Conservation (phyloP, 2,797 vertebrate genomes). For the Melopsittacus undulatus region DNA sequence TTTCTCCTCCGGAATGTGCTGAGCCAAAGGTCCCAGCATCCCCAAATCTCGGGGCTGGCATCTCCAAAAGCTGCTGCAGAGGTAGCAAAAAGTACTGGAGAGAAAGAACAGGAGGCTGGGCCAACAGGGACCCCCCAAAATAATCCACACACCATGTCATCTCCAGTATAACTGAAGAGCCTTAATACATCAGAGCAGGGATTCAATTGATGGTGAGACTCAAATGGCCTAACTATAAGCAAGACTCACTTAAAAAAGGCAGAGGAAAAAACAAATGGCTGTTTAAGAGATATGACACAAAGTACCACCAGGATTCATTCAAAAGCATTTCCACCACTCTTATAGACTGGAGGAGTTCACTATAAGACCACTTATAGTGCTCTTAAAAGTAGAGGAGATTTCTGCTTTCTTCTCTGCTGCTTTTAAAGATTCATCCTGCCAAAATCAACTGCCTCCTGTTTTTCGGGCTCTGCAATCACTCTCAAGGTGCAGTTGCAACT, state of each 20-base stretch:
- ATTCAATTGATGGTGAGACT: background rate
- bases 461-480: background rate
- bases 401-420: background rate
- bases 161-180: background rate
- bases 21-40: background rate
- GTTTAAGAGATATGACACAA: background rate
- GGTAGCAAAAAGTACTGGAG: background rate
- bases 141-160: background rate
- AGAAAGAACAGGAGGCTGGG: background rate
- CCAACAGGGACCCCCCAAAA: background rate
- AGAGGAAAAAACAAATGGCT: background rate
- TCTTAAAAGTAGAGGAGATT: background rate
- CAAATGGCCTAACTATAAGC: background rate
- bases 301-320: background rate
- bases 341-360: background rate
- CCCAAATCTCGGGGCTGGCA: background rate
- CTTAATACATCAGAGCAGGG: background rate
- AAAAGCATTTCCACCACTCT: background rate
- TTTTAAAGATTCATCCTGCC: background rate
- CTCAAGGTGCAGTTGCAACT: background rate
- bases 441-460: accelerated
- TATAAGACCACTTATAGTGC: background rate
- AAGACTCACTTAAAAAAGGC: background rate
- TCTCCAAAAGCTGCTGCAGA: background rate
- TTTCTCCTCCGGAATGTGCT: background rate